Evolutionary conservation across 2,113 vertebrate species (phyloP).

Genomic region (Hoplias malabaricus): DNA sequence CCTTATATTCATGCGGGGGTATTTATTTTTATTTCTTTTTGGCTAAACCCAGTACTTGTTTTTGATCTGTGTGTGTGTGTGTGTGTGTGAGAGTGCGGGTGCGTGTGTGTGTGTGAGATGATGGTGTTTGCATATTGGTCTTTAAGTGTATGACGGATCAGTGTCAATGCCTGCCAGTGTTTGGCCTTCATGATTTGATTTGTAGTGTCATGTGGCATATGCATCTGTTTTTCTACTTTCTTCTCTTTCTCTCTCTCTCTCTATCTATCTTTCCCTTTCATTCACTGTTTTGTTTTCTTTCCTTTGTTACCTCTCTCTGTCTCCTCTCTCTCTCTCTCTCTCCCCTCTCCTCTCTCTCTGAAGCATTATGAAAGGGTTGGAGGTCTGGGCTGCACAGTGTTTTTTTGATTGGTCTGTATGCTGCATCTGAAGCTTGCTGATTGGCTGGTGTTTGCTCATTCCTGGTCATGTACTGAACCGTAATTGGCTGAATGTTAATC

Average conservation of each 20-base stretch:
- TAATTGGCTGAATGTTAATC: slow-evolving; percentile 74
- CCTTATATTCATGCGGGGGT: slow-evolving; percentile 53
- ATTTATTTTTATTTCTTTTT: slow-evolving; percentile 1
- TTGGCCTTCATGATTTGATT: slow-evolving; percentile 53
- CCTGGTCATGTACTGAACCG: slow-evolving; percentile 71
- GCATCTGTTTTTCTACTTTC: slow-evolving; percentile 25
- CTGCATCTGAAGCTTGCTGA: slow-evolving; percentile 79
- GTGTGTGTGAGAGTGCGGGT: slow-evolving; percentile 16
- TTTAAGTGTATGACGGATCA: slow-evolving; percentile 45
- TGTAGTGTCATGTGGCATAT: slow-evolving; percentile 54
- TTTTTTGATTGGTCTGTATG: slow-evolving; percentile 73
- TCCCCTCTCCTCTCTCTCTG: slow-evolving; percentile 62
- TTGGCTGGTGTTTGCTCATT: slow-evolving; percentile 73
- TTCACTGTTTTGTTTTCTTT: not conserved
- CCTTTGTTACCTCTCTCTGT: slow-evolving; percentile 38
- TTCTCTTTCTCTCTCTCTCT: not conserved
- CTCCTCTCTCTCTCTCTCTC: slow-evolving; percentile 60
- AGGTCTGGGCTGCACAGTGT: slow-evolving; percentile 65
- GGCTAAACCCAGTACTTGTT: slow-evolving; percentile 38
- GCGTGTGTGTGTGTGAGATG: slow-evolving; percentile 24
- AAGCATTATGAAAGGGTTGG: slow-evolving; percentile 57
- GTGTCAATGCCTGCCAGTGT: slow-evolving; percentile 54
- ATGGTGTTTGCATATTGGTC: slow-evolving; percentile 51
- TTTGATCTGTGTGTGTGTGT: slow-evolving; percentile 33
- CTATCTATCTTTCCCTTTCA: slow-evolving; percentile 37